Evolutionary conservation across 35 echinoderm and acorn worm species (phyloP), one percentile per base, ranked within the genome.

Genomic region (Hemicentrotus pulcherrimus): DNA sequence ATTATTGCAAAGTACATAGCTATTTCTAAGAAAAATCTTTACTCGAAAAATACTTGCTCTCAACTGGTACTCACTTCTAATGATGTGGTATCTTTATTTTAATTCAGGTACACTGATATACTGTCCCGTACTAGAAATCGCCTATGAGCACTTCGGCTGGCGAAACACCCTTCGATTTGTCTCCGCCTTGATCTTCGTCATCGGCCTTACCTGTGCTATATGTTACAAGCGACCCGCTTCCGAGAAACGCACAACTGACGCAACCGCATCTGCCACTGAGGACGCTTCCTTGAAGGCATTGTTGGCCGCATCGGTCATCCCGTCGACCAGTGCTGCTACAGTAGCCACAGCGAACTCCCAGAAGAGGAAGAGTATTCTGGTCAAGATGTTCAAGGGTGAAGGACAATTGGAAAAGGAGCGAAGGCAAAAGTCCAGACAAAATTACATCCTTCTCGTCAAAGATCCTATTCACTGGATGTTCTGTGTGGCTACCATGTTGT

Each of bases 401-500:
- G 88, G 32, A 8, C 12, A 90, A 32, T 30, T 90, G 2, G 4
- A 45, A 16, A 93, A 47, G 48, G 91, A 93, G n/a, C 91, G 91
- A 58, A 32, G 91, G 9, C 45, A 16, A 11, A 93, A 93, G 91
- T 55, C 47, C 12, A 93, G 41, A 58, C 32, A 93, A 28, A 93
- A 93, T n/a, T 93, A 93, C 91, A 93, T 93, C 48, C 14, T 22
- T 11, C 48, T 93, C 46, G 32, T 93, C 46, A 93, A 93, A 93
- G 91, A 93, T 28, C 91, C 91, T 4, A 58, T 58, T 18, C 91
- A 93, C 46, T 93, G 45, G 45, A 93, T 93, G 91, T 58, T 93
- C 91, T 93, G n/a, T 31, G 11, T 93, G 91, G 91, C 46, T 48
- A 93, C 22, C 30, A 31, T 93, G 46, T 4, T 93, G 91, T 50